A percentile compares a stretch with the other conserved stretches of the same genome.
These are phyloP conservation scores for Callyntrura sp. DNA, from an alignment of 2,888 invertebrate species.

Conservation along the genomic window DNA sequence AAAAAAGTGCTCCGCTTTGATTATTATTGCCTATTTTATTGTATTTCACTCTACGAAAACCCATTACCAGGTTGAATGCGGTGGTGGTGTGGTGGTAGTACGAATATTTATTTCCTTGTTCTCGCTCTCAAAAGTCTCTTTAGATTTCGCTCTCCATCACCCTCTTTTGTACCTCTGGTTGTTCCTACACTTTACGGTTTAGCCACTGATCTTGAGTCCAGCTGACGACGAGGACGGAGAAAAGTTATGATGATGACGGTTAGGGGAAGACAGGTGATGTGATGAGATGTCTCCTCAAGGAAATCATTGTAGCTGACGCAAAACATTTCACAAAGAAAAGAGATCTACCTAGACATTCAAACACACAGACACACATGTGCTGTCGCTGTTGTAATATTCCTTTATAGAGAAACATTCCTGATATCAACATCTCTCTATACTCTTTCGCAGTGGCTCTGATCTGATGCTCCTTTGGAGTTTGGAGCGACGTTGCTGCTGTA, in stretches of 20 bases:
- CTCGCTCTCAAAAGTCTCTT: neutral
- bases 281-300: conserved; percentile 79
- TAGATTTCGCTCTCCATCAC: neutral
- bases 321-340: conserved; percentile 15
- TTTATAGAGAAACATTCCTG: conserved; percentile 16
- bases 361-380: neutral
- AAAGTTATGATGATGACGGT: conserved; percentile 61
- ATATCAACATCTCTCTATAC: neutral
- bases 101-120: conserved; percentile 73
- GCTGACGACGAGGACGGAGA: conserved; percentile 28
- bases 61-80: conserved; percentile 29
- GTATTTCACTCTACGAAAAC: conserved; percentile 20
- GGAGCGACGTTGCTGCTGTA: neutral
- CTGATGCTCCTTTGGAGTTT: neutral
- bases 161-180: conserved; percentile 40
- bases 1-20: conserved; percentile 48
- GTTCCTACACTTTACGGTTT: neutral
- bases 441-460: too few relatives aligned
- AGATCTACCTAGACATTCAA: too few relatives aligned
- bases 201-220: conserved; percentile 54
- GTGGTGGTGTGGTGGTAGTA: conserved; percentile 7
- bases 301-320: conserved; percentile 61
- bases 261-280: conserved; percentile 73
- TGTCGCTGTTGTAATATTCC: neutral
- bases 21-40: conserved; percentile 63